A percentile compares a stretch with the other conserved stretches of the same genome.
phyloP scores from a whole-genome alignment of 2,797 vertebrate species.

The Hirundo rustica region DNA sequence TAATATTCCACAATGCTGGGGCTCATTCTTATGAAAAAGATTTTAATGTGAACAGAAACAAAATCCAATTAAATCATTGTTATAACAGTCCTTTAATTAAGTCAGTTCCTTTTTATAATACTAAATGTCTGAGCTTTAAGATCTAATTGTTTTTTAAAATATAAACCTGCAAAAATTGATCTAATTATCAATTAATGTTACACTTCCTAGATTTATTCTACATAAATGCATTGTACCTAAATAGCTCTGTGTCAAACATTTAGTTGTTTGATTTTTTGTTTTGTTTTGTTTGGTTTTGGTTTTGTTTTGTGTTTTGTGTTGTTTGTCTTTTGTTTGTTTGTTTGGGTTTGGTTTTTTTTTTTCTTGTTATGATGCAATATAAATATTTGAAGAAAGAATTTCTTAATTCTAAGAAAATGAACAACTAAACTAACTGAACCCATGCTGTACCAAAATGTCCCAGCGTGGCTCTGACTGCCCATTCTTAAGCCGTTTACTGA shows the following conservation, averaged over 20 bases:
- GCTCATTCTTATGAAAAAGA: neutral
- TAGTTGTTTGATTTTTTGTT: no score
- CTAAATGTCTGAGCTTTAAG: neutral
- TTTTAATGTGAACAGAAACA: neutral
- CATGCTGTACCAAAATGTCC: no score
- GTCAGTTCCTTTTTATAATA: neutral
- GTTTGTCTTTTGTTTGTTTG: no score
- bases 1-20: neutral
- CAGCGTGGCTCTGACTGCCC: fast-evolving
- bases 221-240: neutral
- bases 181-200: neutral
- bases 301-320: no score
- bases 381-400: neutral
- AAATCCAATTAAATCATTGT: neutral
- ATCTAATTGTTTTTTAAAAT: neutral
- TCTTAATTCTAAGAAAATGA: neutral
- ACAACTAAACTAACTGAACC: neutral
- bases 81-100: neutral
- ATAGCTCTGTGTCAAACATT: neutral
- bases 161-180: neutral
- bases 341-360: no score
- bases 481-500: neutral
- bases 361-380: neutral
- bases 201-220: neutral
- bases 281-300: no score